A percentile compares a stretch with the other conserved stretches of the same genome.
phyloP scores from a whole-genome alignment of 2,113 vertebrate species.

The Rhodinocichla rosea region DNA sequence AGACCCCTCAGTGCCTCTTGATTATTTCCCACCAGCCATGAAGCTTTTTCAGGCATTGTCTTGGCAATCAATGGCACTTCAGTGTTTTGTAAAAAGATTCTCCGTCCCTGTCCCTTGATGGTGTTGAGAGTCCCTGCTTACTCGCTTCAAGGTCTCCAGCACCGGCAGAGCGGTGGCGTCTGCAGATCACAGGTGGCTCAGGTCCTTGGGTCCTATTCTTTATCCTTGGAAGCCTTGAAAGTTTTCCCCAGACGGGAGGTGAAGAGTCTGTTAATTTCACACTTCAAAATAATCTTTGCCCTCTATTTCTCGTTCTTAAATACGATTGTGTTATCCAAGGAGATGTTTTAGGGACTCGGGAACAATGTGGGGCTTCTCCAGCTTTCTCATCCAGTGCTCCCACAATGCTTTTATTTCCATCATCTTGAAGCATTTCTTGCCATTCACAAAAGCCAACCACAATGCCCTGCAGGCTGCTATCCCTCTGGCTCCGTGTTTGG shows the following conservation, averaged over 20 bases:
- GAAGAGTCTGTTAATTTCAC: conserved; percentile 76
- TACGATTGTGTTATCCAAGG: conserved; percentile 25
- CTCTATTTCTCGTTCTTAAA: conserved; percentile 67
- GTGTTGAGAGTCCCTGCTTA: conserved; percentile 42
- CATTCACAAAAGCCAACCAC: conserved; percentile 43
- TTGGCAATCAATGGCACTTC: conserved; percentile 59
- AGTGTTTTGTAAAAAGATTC: conserved; percentile 61
- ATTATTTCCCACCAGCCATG: neutral
- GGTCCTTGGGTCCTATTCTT: conserved; percentile 73
- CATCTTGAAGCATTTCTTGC: conserved; percentile 53
- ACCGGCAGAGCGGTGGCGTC: conserved; percentile 43
- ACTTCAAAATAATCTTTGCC: conserved; percentile 74
- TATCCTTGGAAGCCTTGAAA: conserved; percentile 75
- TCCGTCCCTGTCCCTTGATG: conserved; percentile 5
- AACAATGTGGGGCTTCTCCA: conserved; percentile 32
- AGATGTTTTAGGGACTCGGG: conserved; percentile 41
- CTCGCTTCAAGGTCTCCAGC: conserved; percentile 73
- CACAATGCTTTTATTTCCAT: conserved; percentile 53
- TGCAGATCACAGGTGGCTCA: conserved; percentile 63
- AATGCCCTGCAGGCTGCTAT: conserved; percentile 11
- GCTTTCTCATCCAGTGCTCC: conserved; percentile 40
- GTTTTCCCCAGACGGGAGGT: conserved; percentile 70
- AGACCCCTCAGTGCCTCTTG: fast-evolving
- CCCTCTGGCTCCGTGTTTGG: neutral
- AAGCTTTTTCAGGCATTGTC: conserved; percentile 61